Conservation (phyloP, 1,140 invertebrate genomes). For the Listronotus bonariensis region DNA sequence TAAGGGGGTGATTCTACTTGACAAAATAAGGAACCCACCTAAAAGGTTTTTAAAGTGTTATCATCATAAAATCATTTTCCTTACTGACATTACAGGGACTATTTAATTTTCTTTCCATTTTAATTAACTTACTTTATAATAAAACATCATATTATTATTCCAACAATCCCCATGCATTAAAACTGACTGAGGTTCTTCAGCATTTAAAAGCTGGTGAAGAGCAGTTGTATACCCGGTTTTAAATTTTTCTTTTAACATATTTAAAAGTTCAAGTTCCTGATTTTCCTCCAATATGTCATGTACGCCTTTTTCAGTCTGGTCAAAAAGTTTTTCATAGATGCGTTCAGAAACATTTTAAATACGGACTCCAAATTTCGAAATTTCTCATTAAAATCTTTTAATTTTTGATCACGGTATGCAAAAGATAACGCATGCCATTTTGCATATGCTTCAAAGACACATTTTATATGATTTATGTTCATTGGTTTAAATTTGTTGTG, state of each 20-base stretch:
- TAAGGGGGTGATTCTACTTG: too few species aligned
- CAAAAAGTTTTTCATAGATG: neutral
- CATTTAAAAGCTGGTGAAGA: too few species aligned
- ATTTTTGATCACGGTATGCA: neutral
- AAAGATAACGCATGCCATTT: neutral
- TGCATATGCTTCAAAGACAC: neutral
- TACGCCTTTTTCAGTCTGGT: neutral
- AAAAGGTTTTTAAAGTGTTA: too few species aligned
- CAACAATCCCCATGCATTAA: too few species aligned
- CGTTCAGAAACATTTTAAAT: neutral
- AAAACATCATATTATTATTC: too few species aligned
- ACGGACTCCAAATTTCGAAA: neutral
- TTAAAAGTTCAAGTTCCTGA: neutral
- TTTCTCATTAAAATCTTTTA: neutral
- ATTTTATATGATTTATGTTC: neutral
- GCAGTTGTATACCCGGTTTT: neutral
- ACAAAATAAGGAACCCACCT: too few species aligned
- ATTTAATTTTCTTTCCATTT: too few species aligned
- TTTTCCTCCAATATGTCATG: neutral
- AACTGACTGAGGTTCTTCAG: too few species aligned
- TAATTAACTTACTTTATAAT: too few species aligned
- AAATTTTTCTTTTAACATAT: neutral
- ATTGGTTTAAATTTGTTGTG: conserved; percentile 7
- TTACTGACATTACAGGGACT: too few species aligned
- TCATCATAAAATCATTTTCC: too few species aligned